phyloP scores from a whole-genome alignment of 1,140 invertebrate species.

The Drosophila seguyi region DNA sequence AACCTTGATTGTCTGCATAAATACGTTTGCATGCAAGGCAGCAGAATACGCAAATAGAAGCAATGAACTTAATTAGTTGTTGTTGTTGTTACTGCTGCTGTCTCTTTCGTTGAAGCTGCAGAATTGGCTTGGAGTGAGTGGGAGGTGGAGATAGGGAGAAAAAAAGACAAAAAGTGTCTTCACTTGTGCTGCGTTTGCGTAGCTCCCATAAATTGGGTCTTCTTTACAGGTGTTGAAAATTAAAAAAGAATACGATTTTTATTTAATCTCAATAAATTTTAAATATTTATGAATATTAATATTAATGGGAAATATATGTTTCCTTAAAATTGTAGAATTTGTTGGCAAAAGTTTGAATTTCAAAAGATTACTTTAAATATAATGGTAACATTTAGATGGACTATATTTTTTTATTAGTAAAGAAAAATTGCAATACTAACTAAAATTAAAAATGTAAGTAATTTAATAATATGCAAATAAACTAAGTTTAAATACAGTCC shows the following conservation, averaged over 20 bases:
- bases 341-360: no score
- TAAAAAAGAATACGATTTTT: not conserved
- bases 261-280: no score
- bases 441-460: not conserved
- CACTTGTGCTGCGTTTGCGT: conserved; percentile 8
- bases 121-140: conserved; percentile 4
- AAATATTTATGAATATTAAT: no score
- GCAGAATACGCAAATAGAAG: conserved; percentile 75
- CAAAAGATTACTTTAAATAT: no score
- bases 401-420: no score
- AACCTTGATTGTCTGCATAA: conserved; percentile 6
- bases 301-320: no score
- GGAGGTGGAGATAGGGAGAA: not conserved
- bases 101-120: conserved; percentile 26
- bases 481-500: not conserved
- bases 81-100: conserved; percentile 43
- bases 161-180: not conserved
- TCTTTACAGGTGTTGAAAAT: not conserved
- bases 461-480: not conserved
- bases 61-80: conserved; percentile 84
- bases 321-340: no score
- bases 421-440: no score
- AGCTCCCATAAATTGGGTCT: conserved; percentile 13
- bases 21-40: conserved; percentile 56
- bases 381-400: no score